These are phyloP conservation scores for Hydrolagus affinis DNA, from an alignment of 2,113 vertebrate genomes.

Conservation along the genomic window DNA sequence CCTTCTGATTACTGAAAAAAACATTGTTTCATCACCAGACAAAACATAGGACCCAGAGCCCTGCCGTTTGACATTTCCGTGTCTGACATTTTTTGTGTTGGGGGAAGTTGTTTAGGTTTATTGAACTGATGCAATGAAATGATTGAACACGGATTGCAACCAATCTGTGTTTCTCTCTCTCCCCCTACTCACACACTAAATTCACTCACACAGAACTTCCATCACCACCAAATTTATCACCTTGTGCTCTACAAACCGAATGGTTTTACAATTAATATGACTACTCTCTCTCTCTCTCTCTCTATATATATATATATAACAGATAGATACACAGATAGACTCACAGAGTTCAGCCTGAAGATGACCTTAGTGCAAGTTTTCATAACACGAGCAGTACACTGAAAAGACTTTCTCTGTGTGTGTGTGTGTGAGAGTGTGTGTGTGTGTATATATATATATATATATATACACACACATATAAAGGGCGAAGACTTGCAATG, in stretches of 20 bases:
- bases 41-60: background rate
- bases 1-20: conserved; percentile 26
- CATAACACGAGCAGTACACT: conserved; percentile 29
- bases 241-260: conserved; percentile 44
- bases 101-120: conserved; percentile 42
- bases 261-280: conserved; percentile 51
- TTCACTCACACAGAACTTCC: too few relatives aligned
- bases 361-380: conserved; percentile 41
- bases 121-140: conserved; percentile 46
- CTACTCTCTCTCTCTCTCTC: conserved; percentile 31
- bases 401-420: background rate
- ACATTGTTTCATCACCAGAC: background rate
- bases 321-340: background rate
- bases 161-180: conserved; percentile 33
- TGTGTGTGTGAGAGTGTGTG: background rate
- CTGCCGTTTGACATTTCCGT: conserved; percentile 44
- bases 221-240: conserved; percentile 31
- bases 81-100: conserved; percentile 39
- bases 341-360: conserved; percentile 33
- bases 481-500: conserved; percentile 40
- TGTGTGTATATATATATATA: background rate
- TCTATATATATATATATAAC: background rate
- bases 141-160: conserved; percentile 46
- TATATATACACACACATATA: background rate
- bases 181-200: background rate